phyloP scores from a whole-genome alignment of 2,797 vertebrate species.

The Acropternis orthonyx region DNA sequence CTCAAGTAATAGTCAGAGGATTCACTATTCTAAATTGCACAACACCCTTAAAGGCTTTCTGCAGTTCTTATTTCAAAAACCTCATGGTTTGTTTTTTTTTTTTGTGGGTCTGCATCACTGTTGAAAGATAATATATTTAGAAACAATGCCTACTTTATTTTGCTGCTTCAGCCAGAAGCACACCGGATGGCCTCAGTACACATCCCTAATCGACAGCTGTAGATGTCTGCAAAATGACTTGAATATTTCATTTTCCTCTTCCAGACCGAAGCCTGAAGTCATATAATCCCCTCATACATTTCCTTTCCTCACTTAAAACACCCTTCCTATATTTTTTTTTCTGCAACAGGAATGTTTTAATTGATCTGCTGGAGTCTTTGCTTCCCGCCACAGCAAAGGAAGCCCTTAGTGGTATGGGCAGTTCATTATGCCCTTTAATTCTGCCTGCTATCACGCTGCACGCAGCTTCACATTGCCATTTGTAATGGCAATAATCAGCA shows the following conservation, averaged over 20 bases:
- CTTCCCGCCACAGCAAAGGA: neutral
- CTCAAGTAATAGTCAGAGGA: neutral
- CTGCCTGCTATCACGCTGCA: neutral
- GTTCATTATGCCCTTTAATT: slow-evolving; percentile 10
- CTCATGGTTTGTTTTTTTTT: neutral
- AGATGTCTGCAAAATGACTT: neutral
- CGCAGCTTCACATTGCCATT: neutral
- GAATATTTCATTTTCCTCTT: neutral
- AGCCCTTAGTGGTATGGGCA: neutral
- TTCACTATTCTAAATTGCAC: neutral
- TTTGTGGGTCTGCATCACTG: neutral
- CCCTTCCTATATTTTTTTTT: neutral
- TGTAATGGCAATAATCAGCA: neutral
- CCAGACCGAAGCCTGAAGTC: neutral
- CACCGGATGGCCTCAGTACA: fast-evolving
- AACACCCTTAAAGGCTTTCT: neutral
- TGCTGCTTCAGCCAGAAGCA: neutral
- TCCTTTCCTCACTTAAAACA: neutral
- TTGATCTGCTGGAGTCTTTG: neutral
- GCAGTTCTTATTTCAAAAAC: neutral
- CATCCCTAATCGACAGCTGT: neutral
- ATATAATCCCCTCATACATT: neutral
- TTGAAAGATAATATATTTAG: neutral
- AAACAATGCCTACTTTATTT: neutral
- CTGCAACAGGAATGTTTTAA: neutral